Evolutionary conservation across 2,888 invertebrate genomes (phyloP).

Genomic region (Tenodera sinensis): DNA sequence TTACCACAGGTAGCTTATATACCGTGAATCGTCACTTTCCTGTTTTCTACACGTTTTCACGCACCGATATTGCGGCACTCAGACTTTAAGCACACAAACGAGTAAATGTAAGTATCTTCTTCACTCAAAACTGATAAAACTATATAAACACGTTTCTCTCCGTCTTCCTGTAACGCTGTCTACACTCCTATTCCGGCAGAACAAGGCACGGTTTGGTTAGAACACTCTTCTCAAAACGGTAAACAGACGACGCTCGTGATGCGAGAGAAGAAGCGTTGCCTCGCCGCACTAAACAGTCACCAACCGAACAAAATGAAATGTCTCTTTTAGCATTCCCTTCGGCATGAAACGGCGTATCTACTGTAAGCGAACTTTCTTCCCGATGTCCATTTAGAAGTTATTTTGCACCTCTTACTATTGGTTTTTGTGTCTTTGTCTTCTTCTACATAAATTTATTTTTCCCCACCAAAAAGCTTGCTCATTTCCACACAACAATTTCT

Average conservation of each 20-base stretch:
- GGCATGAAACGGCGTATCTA: neutral
- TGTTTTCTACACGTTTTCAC: neutral
- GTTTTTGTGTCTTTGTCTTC: neutral
- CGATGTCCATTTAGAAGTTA: neutral
- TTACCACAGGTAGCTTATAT: conserved; percentile 1
- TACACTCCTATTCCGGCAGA: neutral
- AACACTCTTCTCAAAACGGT: conserved; percentile 16
- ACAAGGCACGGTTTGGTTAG: neutral
- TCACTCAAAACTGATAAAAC: neutral
- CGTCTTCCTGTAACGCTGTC: neutral
- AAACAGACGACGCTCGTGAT: conserved; percentile 18
- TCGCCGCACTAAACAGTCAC: conserved; percentile 6
- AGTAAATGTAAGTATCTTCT: neutral
- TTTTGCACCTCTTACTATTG: too few species aligned
- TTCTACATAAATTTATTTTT: neutral
- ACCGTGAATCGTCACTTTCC: neutral
- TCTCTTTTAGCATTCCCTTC: conserved; percentile 11
- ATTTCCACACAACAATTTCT: conserved; percentile 16
- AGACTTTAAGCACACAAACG: neutral
- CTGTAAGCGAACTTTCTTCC: neutral
- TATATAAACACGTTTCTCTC: neutral
- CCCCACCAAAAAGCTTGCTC: neutral
- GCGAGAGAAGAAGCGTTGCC: neutral
- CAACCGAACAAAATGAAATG: conserved; percentile 22
- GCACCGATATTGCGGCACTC: neutral